These are phyloP conservation scores for Procapra przewalskii DNA, from an alignment of 2,113 vertebrate species.

Conservation along the genomic window DNA sequence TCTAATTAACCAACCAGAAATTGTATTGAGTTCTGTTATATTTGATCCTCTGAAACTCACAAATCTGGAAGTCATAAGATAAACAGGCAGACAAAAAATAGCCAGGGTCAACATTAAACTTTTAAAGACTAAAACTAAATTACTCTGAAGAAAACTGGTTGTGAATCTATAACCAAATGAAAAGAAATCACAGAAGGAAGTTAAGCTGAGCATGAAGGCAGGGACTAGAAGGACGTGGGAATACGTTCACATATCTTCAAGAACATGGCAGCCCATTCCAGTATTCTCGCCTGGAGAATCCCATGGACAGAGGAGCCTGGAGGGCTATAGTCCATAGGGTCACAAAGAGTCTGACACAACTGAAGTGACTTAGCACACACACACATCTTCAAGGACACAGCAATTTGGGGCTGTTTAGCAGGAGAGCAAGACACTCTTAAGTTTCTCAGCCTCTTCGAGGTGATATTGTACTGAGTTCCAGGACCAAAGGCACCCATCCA, in stretches of 20 bases:
- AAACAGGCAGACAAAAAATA: neutral
- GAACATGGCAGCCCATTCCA: neutral
- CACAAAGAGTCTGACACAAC: neutral
- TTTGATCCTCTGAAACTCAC: neutral
- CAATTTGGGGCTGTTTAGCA: neutral
- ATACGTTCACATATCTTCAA: rapidly evolving
- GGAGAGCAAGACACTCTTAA: neutral
- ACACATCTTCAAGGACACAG: neutral
- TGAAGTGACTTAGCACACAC: neutral
- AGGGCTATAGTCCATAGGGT: neutral
- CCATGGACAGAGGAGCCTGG: neutral
- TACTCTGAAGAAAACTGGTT: neutral
- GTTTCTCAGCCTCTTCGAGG: neutral
- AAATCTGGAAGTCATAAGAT: neutral
- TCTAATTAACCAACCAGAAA: neutral
- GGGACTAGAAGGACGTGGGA: rapidly evolving
- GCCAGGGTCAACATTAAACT: neutral
- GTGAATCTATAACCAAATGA: neutral
- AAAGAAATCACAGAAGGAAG: neutral
- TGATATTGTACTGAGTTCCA: neutral
- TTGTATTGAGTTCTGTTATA: neutral
- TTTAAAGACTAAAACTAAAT: neutral
- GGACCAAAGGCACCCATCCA: neutral
- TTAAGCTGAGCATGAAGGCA: too few relatives aligned
- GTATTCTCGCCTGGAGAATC: neutral